These are phyloP conservation scores for Plectropomus leopardus DNA, from an alignment of 2,113 vertebrate genomes.

Conservation along the genomic window DNA sequence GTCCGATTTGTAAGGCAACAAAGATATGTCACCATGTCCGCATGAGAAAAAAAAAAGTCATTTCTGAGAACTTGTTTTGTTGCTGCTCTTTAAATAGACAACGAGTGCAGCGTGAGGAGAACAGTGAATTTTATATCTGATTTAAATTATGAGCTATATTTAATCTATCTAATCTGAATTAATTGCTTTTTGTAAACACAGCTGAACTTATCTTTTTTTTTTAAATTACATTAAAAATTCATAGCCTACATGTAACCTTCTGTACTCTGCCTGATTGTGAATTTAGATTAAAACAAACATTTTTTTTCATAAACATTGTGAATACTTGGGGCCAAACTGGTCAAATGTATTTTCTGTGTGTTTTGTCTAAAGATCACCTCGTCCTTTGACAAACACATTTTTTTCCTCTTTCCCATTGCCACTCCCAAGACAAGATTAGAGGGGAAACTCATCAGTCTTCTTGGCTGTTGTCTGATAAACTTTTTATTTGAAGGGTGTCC, in stretches of 20 bases:
- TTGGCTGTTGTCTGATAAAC: constrained; percentile 81
- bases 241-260: constrained; percentile 6
- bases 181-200: constrained; percentile 17
- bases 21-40: constrained; percentile 63
- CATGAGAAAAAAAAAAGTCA: constrained; percentile 31
- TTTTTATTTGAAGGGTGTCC: constrained; percentile 83
- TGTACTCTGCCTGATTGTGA: neutral
- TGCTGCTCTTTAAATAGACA: constrained; percentile 22
- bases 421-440: constrained; percentile 69
- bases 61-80: constrained; percentile 31
- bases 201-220: constrained; percentile 6
- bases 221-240: constrained; percentile 16
- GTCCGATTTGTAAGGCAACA: constrained; percentile 80
- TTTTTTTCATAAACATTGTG: neutral
- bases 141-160: constrained; percentile 33
- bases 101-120: neutral
- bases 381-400: constrained; percentile 47
- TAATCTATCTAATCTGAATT: constrained; percentile 24
- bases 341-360: constrained; percentile 8
- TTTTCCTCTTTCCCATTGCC: constrained; percentile 34
- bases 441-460: constrained; percentile 76
- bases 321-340: neutral
- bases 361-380: neutral
- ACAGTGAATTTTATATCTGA: neutral
- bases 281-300: constrained; percentile 10